Conservation (phyloP, 2,797 vertebrate species). For the Vireo griseus region DNA sequence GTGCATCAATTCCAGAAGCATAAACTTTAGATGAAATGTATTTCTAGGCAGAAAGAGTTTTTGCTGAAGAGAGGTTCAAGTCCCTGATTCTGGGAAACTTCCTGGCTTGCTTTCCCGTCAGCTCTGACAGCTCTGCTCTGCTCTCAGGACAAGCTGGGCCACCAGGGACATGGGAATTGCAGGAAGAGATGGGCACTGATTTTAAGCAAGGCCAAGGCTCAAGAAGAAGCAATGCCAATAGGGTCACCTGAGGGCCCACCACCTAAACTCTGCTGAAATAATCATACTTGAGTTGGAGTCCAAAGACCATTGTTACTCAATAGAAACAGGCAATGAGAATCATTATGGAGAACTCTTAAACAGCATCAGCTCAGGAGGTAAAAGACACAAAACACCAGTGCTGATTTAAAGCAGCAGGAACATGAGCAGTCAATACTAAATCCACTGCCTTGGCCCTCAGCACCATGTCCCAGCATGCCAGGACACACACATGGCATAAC, state of each 20-base stretch:
- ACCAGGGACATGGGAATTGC: background rate
- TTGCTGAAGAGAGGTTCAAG: background rate
- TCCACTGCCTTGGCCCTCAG: background rate
- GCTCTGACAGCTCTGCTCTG: background rate
- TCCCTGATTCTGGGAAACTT: background rate
- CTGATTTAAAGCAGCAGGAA: background rate
- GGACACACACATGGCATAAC: accelerated
- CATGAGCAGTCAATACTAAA: background rate
- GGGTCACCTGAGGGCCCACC: background rate
- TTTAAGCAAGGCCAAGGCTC: background rate
- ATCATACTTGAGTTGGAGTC: background rate
- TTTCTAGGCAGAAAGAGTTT: background rate
- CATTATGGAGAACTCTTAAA: background rate
- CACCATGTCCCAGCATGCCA: background rate
- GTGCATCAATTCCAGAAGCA: background rate
- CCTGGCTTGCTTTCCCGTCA: background rate
- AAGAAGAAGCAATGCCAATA: background rate
- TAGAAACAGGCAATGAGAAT: background rate
- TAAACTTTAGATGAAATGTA: background rate
- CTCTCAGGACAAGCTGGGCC: background rate
- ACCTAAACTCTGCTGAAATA: background rate
- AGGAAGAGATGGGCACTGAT: background rate
- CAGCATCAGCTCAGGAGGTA: background rate
- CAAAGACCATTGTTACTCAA: background rate
- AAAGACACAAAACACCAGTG: background rate